These are phyloP conservation scores for Stictonetta naevosa DNA, from an alignment of 2,113 vertebrate species.

Conservation along the genomic window DNA sequence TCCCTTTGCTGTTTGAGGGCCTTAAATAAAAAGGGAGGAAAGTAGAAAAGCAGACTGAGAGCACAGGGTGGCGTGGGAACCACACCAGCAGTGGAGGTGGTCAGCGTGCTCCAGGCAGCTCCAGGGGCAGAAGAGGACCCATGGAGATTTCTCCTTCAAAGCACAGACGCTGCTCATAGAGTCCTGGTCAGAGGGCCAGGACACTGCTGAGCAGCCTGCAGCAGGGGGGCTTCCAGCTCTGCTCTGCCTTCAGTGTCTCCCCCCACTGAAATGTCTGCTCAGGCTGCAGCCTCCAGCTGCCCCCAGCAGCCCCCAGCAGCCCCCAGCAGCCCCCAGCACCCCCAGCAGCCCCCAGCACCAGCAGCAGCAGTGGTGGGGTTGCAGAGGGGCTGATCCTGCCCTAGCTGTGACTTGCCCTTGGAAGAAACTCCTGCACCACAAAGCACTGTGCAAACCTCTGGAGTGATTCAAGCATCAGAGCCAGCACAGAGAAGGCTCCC, in stretches of 20 bases:
- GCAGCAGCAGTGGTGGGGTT: background rate
- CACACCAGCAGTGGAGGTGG: background rate
- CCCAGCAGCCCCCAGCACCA: background rate
- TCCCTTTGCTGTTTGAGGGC: background rate
- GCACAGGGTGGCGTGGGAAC: fast-evolving
- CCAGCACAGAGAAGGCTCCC: background rate
- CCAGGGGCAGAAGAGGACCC: background rate
- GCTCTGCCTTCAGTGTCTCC: background rate
- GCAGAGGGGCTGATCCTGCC: background rate
- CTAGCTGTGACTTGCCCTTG: too few species aligned
- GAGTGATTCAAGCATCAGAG: background rate
- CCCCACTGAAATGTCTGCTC: too few species aligned
- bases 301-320: too few species aligned
- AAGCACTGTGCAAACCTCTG: background rate
- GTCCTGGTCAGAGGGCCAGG: fast-evolving
- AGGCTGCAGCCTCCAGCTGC: background rate
- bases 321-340: background rate
- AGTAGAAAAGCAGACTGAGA: background rate
- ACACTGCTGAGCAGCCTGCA: background rate
- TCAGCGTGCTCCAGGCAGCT: background rate
- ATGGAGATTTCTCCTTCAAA: background rate
- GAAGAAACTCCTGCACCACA: background rate
- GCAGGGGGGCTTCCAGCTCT: background rate
- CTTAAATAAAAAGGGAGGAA: background rate
- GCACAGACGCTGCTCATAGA: background rate